phyloP scores from a whole-genome alignment of 2,888 invertebrate genomes.

The Pseudanteris insignis region DNA sequence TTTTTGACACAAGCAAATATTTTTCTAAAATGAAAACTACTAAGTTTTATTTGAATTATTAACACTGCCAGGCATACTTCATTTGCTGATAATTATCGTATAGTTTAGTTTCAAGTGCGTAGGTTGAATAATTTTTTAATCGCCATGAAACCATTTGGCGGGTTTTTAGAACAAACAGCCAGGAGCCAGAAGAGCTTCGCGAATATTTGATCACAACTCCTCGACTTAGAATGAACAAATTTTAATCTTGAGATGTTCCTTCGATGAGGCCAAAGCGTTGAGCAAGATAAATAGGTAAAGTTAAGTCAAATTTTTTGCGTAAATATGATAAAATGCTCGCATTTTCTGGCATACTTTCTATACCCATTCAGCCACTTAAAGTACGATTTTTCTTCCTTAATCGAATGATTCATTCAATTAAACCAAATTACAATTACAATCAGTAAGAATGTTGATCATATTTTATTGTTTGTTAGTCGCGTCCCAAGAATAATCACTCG shows the following conservation, averaged over 20 bases:
- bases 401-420: not conserved
- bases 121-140: conserved; percentile 15
- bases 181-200: conserved; percentile 9
- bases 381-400: not conserved
- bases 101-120: not conserved
- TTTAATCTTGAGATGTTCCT: conserved; percentile 19
- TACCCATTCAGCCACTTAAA: too few species aligned
- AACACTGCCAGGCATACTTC: too few species aligned
- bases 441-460: too few species aligned
- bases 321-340: too few species aligned
- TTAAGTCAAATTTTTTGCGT: conserved; percentile 3
- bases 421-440: not conserved
- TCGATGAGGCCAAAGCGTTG: not conserved
- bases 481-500: too few species aligned
- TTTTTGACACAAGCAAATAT: too few species aligned
- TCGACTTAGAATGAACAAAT: conserved; percentile 13
- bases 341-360: too few species aligned
- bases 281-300: conserved; percentile 16
- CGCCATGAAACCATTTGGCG: too few species aligned
- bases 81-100: not conserved
- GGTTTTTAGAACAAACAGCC: too few species aligned
- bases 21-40: too few species aligned
- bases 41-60: too few species aligned
- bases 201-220: conserved; percentile 28
- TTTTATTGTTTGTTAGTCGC: too few species aligned